Evolutionary conservation across 1,140 invertebrate species (phyloP).

Genomic region (Hylaeus volcanicus): DNA sequence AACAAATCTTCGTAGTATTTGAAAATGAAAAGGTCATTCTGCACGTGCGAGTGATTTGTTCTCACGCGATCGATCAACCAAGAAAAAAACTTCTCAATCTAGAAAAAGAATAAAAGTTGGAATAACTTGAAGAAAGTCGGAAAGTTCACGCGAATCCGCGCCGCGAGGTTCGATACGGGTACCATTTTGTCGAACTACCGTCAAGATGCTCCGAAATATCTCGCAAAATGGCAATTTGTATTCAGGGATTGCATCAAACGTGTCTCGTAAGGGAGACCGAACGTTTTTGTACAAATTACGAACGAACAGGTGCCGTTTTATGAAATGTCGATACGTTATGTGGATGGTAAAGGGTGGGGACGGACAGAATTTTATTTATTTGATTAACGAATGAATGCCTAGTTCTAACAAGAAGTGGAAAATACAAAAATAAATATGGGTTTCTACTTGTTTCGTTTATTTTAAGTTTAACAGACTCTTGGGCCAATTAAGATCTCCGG

Average conservation of each 20-base stretch:
- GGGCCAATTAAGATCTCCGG: too few relatives aligned
- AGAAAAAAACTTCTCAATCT: too few relatives aligned
- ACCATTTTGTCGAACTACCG: background rate
- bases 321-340: background rate
- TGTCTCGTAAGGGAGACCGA: background rate
- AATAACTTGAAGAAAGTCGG: too few relatives aligned
- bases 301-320: background rate
- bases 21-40: background rate
- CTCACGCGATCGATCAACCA: too few relatives aligned
- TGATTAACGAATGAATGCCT: too few relatives aligned
- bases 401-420: background rate
- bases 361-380: too few relatives aligned
- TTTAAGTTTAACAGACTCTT: background rate
- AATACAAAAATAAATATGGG: background rate
- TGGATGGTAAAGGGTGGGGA: too few relatives aligned
- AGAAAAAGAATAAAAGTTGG: too few relatives aligned
- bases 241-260: background rate
- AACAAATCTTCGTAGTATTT: too few relatives aligned
- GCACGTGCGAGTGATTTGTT: too few relatives aligned
- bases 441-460: background rate
- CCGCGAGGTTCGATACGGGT: background rate
- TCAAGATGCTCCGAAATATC: background rate
- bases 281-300: background rate
- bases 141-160: background rate
- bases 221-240: slow-evolving; percentile 11